These are phyloP conservation scores for Opisthograptis luteolata DNA, from an alignment of 2,888 invertebrate genomes.

Conservation along the genomic window DNA sequence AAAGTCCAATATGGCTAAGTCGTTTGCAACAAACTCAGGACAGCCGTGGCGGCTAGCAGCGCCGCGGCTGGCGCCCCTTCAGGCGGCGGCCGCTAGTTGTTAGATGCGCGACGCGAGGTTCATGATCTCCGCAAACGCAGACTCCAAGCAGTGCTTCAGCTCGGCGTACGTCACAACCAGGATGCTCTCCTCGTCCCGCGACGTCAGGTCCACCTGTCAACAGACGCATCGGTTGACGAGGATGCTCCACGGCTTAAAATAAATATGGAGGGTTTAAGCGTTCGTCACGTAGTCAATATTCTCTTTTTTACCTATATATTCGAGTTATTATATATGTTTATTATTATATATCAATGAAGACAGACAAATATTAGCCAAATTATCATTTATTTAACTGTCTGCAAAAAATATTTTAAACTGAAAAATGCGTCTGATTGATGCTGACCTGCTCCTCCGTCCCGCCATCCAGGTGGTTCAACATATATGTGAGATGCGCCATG, in stretches of 20 bases:
- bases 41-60: too few species aligned
- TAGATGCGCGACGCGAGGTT: conserved; percentile 56
- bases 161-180: conserved; percentile 98
- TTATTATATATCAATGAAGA: background rate
- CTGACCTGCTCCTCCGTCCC: conserved; percentile 93
- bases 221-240: background rate
- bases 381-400: too few species aligned
- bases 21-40: too few species aligned
- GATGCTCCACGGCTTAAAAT: too few species aligned
- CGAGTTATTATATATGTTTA: too few species aligned
- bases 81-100: background rate
- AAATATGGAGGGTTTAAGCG: too few species aligned
- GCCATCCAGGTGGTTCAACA: conserved; percentile 96
- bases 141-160: conserved; percentile 96
- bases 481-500: conserved; percentile 96
- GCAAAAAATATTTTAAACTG: too few species aligned
- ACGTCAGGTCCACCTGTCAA: conserved; percentile 94
- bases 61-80: background rate
- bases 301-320: too few species aligned
- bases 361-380: too few species aligned
- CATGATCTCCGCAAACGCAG: conserved; percentile 93
- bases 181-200: conserved; percentile 98
- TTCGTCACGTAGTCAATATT: background rate
- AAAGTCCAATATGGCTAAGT: too few species aligned
- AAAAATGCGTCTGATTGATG: too few species aligned